Percentiles rank a stretch among this genome's conserved stretches.
These are phyloP conservation scores for Drosophila mayri DNA, from an alignment of 1,140 invertebrate genomes.

Conservation along the genomic window DNA sequence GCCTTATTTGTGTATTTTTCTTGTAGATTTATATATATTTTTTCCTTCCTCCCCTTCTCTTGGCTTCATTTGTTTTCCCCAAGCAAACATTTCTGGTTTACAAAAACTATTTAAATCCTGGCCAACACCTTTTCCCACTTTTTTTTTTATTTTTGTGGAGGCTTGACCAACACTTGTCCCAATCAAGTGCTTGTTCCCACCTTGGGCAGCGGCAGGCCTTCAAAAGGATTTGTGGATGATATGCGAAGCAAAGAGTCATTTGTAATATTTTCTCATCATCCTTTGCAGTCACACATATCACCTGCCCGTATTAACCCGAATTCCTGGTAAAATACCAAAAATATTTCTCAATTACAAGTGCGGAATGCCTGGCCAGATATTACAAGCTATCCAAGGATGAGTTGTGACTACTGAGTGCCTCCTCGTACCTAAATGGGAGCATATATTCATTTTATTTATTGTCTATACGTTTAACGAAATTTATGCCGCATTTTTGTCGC, in stretches of 20 bases:
- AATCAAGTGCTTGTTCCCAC: constrained; percentile 34
- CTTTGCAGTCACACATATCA: constrained; percentile 45
- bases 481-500: constrained; percentile 38
- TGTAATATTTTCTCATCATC: constrained; percentile 54
- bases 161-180: constrained; percentile 6
- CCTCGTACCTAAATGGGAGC: constrained; percentile 22
- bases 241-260: constrained; percentile 43
- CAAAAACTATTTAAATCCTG: constrained; percentile 24
- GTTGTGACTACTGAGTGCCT: constrained; percentile 28
- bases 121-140: constrained; percentile 9
- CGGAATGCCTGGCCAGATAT: constrained; percentile 62
- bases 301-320: constrained; percentile 68
- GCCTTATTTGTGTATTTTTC: neutral
- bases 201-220: constrained; percentile 29
- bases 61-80: neutral
- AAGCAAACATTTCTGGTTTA: constrained; percentile 6
- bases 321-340: constrained; percentile 57
- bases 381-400: constrained; percentile 28
- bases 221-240: constrained; percentile 28
- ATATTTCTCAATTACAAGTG: constrained; percentile 69
- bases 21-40: no score
- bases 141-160: neutral
- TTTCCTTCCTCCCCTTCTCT: neutral
- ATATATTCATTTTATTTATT: constrained; percentile 58
- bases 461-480: constrained; percentile 42